A percentile compares a stretch with the other conserved stretches of the same genome.
Conservation (phyloP, 2,797 vertebrate species). For the Urophycis tenuis region DNA sequence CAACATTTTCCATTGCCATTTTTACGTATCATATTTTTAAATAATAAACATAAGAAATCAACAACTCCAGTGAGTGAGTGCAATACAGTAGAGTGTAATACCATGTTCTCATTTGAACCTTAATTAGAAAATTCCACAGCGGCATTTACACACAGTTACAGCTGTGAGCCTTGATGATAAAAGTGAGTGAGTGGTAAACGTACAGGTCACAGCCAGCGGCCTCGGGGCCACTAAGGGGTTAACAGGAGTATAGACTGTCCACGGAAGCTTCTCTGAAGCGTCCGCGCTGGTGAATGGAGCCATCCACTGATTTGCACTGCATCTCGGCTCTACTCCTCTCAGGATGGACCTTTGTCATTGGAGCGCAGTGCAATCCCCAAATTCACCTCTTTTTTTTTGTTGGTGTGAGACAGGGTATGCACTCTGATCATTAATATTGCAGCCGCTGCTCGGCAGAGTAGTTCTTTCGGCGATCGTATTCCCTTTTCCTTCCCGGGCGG, state of each 20-base stretch:
- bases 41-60: neutral
- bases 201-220: slow-evolving; percentile 9
- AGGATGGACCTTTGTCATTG: slow-evolving; percentile 43
- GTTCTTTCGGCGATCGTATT: slow-evolving; percentile 58
- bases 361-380: slow-evolving; percentile 48
- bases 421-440: slow-evolving; percentile 70
- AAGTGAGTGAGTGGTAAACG: neutral
- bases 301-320: slow-evolving; percentile 37
- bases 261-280: slow-evolving; percentile 43
- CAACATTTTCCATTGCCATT: no score
- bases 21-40: neutral
- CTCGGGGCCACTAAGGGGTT: slow-evolving; percentile 42
- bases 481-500: slow-evolving; percentile 35
- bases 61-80: neutral
- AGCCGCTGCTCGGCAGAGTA: slow-evolving; percentile 57
- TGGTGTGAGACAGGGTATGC: slow-evolving; percentile 44
- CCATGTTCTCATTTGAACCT: neutral
- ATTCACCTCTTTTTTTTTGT: slow-evolving; percentile 61
- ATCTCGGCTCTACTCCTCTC: slow-evolving; percentile 46
- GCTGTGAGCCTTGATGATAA: neutral
- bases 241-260: slow-evolving; percentile 48
- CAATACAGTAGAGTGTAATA: neutral
- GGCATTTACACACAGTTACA: neutral
- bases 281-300: slow-evolving; percentile 26
- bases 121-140: neutral